phyloP scores from a whole-genome alignment of 2,113 vertebrate species.

The Crotalus horridus region DNA sequence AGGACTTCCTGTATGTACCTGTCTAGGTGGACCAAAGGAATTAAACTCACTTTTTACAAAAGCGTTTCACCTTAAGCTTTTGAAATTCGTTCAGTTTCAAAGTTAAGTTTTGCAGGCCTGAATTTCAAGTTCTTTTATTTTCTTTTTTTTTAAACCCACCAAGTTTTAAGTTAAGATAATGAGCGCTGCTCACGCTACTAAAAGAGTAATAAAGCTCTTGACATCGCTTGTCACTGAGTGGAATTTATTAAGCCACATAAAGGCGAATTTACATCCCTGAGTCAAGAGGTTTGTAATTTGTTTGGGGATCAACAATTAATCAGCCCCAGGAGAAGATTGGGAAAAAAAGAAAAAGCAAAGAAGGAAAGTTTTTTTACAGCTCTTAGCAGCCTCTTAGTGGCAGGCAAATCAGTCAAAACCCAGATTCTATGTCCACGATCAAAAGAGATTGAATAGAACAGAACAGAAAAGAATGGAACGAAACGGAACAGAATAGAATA shows the following conservation, averaged over 20 bases:
- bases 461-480: too few species aligned
- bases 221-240: background rate
- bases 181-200: background rate
- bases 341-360: background rate
- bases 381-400: background rate
- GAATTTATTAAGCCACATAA: conserved; percentile 4
- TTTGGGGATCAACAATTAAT: conserved; percentile 23
- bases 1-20: too few species aligned
- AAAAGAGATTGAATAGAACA: background rate
- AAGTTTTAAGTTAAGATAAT: background rate
- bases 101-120: background rate
- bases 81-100: background rate
- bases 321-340: background rate
- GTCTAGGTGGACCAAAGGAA: too few species aligned
- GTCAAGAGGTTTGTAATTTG: conserved; percentile 3
- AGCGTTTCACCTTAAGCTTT: background rate
- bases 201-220: background rate
- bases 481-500: too few species aligned
- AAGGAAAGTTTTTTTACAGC: background rate
- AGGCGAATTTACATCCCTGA: background rate
- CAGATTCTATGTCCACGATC: background rate
- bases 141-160: background rate
- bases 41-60: background rate
- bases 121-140: background rate
- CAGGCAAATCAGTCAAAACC: conserved; percentile 3